Evolutionary conservation across 1,140 invertebrate species (phyloP), one percentile per base, ranked within the genome.

Genomic region (Lepidurus packardi): DNA sequence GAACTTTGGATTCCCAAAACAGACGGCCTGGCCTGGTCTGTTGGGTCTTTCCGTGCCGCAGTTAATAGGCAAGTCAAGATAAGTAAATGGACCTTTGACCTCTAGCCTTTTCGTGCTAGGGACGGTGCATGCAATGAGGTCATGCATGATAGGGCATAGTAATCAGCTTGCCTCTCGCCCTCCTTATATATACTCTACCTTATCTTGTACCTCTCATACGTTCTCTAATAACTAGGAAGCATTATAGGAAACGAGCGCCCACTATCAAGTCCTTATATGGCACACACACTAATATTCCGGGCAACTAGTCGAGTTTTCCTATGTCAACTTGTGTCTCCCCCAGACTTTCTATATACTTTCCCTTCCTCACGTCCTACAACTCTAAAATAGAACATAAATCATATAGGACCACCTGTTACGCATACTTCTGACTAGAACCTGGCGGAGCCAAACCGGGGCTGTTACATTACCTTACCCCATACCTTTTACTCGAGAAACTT

Each of bases 51-150:
- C 53, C 21, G 53, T 65, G 53, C 53, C 8, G 21, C 6, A 65
- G 53, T 16, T 65, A 65, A 65, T 65, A 65, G 53, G 21, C 34
- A 7, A 47, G 9, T n/a, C 53, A 21, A 65, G 53, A 65, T 65
- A 65, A 65, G 4, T 65, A 16, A 65, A 65, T 7, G 7, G 53
- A 65, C 53, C 53, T 65, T 65, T 65, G 53, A 65, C 53, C 53
- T 65, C 53, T 65, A 13, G 53, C 53, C 53, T 65, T 65, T 65
- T 65, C 53, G 53, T 65, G 53, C 53, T 4, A 65, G 53, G 53
- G 13, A 65, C 53, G 13, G 53, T 21, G 53, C 53, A 65, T 65
- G 53, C 53, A 65, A 65, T 65, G 53, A 65, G 53, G 53, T 65
- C 53, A 65, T 21, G n/a, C 53, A 65, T 65, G 53, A 65, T 65